phyloP scores from a whole-genome alignment of 2,113 vertebrate species.

The Catharus bicknelli region DNA sequence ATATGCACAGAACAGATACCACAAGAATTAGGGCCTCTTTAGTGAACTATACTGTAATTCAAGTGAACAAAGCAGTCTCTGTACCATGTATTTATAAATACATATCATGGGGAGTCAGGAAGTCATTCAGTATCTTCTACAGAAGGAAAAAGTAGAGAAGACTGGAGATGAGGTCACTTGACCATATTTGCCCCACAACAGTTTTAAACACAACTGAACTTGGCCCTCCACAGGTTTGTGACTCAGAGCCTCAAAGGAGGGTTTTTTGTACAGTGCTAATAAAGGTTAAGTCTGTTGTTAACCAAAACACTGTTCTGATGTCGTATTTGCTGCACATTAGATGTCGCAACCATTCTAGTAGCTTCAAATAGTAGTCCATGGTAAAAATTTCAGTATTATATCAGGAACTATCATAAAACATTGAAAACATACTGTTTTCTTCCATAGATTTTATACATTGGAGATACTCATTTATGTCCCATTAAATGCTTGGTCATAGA shows the following conservation, averaged over 20 bases:
- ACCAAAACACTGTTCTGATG: background rate
- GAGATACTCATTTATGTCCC: background rate
- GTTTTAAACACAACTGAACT: background rate
- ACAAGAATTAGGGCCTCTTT: background rate
- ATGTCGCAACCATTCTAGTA: background rate
- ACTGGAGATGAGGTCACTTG: background rate
- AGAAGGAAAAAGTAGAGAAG: background rate
- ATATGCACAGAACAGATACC: background rate
- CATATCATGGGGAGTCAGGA: background rate
- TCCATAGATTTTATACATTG: background rate
- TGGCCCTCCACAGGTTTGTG: background rate
- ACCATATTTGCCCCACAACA: background rate
- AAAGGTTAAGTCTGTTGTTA: background rate
- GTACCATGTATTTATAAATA: background rate
- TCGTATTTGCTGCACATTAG: background rate
- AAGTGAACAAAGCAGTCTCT: background rate
- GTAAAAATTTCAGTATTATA: background rate
- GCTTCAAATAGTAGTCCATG: background rate
- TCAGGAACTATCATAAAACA: background rate
- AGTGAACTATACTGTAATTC: background rate
- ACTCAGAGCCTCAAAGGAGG: background rate
- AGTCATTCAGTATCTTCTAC: background rate
- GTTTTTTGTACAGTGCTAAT: accelerated
- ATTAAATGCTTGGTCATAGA: background rate
- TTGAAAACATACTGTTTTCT: background rate